Conservation (phyloP, 2,113 vertebrate species). For the Brachyistius frenatus region DNA sequence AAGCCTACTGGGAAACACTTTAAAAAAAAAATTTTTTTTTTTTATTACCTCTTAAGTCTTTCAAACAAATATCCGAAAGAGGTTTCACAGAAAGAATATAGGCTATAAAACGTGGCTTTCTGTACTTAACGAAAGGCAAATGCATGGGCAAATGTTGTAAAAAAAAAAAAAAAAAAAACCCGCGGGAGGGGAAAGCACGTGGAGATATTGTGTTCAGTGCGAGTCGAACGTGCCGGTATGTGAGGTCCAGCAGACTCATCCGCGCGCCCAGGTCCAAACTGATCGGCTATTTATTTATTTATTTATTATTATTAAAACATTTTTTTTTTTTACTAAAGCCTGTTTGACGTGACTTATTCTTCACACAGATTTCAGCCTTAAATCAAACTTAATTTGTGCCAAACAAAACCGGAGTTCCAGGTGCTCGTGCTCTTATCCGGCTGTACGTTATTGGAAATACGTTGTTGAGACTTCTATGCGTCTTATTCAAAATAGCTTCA, state of each 20-base stretch:
- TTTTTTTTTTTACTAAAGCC: neutral
- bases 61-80: too few species aligned
- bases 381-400: neutral
- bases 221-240: neutral
- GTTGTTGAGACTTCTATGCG: neutral
- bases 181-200: neutral
- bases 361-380: neutral
- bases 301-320: neutral
- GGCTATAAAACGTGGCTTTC: neutral
- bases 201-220: neutral
- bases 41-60: too few species aligned
- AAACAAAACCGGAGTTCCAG: neutral
- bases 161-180: neutral
- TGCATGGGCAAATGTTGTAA: neutral
- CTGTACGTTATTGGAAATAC: neutral
- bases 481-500: neutral
- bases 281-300: too few species aligned
- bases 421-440: neutral
- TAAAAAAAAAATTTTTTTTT: too few species aligned
- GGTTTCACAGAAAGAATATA: too few species aligned
- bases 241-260: neutral
- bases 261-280: too few species aligned
- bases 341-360: conserved; percentile 2
- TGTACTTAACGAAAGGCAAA: too few species aligned
- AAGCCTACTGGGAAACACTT: too few species aligned